Conservation (phyloP, 2,113 vertebrate genomes). For the Verasper variegatus region DNA sequence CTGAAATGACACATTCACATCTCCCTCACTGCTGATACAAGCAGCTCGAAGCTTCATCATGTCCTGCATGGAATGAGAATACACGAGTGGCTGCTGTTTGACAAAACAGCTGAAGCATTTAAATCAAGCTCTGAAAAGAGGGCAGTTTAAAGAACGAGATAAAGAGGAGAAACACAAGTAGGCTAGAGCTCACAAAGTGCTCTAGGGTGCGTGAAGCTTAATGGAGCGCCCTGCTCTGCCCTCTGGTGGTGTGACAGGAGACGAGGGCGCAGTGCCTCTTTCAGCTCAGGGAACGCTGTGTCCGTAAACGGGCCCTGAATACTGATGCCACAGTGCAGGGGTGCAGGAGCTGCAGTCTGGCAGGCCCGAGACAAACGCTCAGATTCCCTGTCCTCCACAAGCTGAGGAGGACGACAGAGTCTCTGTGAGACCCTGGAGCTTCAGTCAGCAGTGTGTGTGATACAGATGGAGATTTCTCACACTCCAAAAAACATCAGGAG, state of each 20-base stretch:
- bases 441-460: not conserved
- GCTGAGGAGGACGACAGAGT: not conserved
- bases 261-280: conserved; percentile 32
- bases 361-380: conserved; percentile 25
- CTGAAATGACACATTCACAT: conserved; percentile 45
- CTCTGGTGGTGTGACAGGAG: conserved; percentile 65
- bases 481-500: too few relatives aligned
- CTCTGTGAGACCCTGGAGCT: not conserved
- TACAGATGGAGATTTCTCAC: too few relatives aligned
- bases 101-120: conserved; percentile 43
- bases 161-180: conserved; percentile 39
- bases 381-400: conserved; percentile 16
- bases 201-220: conserved; percentile 11
- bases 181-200: not conserved
- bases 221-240: conserved; percentile 44
- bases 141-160: conserved; percentile 5
- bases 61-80: not conserved
- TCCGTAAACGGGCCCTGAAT: conserved; percentile 79
- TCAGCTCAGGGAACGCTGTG: conserved; percentile 67
- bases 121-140: conserved; percentile 35
- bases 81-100: conserved; percentile 3
- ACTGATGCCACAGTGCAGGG: conserved; percentile 80
- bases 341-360: conserved; percentile 76
- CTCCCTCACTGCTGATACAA: conserved; percentile 25
- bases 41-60: conserved; percentile 3